These are phyloP conservation scores for Scolopax rusticola DNA, from an alignment of 2,797 vertebrate species.

Conservation along the genomic window DNA sequence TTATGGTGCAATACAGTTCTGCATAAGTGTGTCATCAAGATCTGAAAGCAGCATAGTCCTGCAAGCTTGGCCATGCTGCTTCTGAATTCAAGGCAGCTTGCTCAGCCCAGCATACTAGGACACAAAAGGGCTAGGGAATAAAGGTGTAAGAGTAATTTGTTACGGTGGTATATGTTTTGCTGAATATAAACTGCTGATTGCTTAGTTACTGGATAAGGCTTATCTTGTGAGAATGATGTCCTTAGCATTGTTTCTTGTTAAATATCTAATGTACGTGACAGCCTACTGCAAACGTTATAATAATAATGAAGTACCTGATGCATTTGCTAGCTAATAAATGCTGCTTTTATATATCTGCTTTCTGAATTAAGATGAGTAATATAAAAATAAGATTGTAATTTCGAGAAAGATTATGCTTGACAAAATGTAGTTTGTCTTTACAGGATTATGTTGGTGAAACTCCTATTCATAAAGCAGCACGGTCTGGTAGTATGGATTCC, in stretches of 20 bases:
- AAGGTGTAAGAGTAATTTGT: not conserved
- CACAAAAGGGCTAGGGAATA: not conserved
- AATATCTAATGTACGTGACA: not conserved
- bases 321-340: conserved; percentile 10
- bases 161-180: fast-evolving
- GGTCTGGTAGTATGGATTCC: conserved; percentile 95
- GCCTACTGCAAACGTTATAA: not conserved
- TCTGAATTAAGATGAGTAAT: not conserved
- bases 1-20: not conserved
- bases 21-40: not conserved
- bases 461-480: conserved; percentile 96
- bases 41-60: not conserved
- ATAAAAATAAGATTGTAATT: not conserved
- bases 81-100: not conserved
- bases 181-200: not conserved
- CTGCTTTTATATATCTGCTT: not conserved
- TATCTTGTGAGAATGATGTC: not conserved
- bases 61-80: not conserved
- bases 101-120: not conserved
- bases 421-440: conserved; percentile 70
- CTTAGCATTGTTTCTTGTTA: not conserved
- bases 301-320: not conserved
- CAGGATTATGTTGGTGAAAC: conserved; percentile 97
- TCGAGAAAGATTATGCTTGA: conserved; percentile 40
- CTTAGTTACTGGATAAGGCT: not conserved